Percentiles rank a stretch among this genome's conserved stretches.
Evolutionary conservation across 2,797 vertebrate genomes (phyloP).

Genomic region (Scyliorhinus canicula): DNA sequence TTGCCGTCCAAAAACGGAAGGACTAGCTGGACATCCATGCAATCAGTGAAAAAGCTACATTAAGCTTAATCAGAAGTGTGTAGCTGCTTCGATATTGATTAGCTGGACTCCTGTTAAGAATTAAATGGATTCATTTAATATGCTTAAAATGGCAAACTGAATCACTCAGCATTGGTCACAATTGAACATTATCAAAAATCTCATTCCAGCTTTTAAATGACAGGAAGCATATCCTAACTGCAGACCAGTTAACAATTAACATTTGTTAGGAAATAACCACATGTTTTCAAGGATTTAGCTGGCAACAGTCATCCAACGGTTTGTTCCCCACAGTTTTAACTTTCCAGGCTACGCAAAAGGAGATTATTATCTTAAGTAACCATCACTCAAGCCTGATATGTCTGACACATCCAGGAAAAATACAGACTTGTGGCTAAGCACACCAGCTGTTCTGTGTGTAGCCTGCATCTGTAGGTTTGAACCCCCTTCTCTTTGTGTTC

Average conservation of each 20-base stretch:
- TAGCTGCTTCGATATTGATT: not conserved
- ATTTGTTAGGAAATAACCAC: conserved; percentile 12
- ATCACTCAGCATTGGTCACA: not conserved
- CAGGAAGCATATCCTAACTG: not conserved
- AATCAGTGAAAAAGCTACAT: not conserved
- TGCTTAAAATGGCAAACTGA: not conserved
- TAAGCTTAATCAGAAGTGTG: not conserved
- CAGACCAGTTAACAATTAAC: conserved; percentile 14
- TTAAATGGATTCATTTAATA: not conserved
- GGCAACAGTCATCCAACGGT: not conserved
- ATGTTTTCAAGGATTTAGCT: conserved; percentile 16
- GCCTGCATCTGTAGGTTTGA: not conserved
- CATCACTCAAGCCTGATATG: not conserved
- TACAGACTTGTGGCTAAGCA: conserved; percentile 2
- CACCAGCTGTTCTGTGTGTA: not conserved
- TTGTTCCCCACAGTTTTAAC: not conserved
- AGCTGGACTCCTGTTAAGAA: not conserved
- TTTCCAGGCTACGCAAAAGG: not conserved
- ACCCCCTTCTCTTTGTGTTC: not conserved
- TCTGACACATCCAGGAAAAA: conserved; percentile 30
- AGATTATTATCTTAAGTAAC: conserved; percentile 22
- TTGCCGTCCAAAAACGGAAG: not conserved
- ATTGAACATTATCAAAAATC: not conserved
- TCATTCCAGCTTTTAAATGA: not conserved
- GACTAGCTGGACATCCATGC: not conserved